These are phyloP conservation scores for Tringa solitaria DNA, from an alignment of 2,113 vertebrate genomes.

Conservation along the genomic window DNA sequence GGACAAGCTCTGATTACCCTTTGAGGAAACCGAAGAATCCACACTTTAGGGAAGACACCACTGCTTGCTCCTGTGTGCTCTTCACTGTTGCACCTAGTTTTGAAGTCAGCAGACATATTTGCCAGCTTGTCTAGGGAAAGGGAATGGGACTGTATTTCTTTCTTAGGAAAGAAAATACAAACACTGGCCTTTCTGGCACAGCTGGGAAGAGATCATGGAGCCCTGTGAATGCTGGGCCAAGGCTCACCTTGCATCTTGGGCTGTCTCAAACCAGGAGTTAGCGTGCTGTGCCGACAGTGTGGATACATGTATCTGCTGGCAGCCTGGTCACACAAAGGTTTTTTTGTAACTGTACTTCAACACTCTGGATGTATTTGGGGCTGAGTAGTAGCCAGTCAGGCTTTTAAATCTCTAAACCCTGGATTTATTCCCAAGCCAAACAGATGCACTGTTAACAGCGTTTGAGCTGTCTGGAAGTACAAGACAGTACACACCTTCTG, in stretches of 20 bases:
- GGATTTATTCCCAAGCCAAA: neutral
- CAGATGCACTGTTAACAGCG: neutral
- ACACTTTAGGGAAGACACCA: neutral
- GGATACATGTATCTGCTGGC: fast-evolving
- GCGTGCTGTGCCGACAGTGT: neutral
- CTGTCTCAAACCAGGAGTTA: neutral
- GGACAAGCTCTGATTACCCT: neutral
- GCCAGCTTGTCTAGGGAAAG: neutral
- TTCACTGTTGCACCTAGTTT: neutral
- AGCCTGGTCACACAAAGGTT: neutral
- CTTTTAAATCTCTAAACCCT: neutral
- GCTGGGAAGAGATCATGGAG: neutral
- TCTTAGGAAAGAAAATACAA: neutral
- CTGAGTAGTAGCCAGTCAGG: neutral
- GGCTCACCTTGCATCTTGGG: neutral
- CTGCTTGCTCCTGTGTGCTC: neutral
- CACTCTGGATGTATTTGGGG: neutral
- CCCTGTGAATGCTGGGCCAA: neutral
- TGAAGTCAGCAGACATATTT: neutral
- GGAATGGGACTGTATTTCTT: neutral
- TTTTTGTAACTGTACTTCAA: neutral
- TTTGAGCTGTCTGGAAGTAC: neutral
- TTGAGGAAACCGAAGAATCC: neutral
- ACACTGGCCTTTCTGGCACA: neutral
- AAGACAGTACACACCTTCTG: neutral